phyloP scores from a whole-genome alignment of 2,113 vertebrate genomes.

The Dicentrarchus labrax region DNA sequence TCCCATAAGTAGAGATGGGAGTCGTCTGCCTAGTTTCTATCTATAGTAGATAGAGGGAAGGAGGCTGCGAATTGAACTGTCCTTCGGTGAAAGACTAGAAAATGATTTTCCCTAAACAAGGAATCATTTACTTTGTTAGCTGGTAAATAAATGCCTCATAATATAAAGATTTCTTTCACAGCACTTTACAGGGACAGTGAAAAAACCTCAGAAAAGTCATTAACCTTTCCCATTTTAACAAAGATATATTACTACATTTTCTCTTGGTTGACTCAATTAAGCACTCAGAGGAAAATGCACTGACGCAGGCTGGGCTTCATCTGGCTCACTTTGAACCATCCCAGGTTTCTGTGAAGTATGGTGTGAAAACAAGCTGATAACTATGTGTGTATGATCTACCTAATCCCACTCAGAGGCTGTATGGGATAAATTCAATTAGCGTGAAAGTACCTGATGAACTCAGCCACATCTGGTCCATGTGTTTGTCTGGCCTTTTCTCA shows the following conservation, averaged over 20 bases:
- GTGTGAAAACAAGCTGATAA: slow-evolving; percentile 87
- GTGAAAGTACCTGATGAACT: slow-evolving; percentile 87
- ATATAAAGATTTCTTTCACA: background rate
- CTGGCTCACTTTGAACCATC: slow-evolving; percentile 40
- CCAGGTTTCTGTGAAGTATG: slow-evolving; percentile 59
- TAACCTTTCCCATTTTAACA: slow-evolving; percentile 16
- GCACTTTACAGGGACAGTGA: background rate
- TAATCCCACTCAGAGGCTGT: slow-evolving; percentile 83
- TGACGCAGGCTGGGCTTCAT: slow-evolving; percentile 33
- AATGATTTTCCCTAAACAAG: slow-evolving; percentile 8
- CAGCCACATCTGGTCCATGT: slow-evolving; percentile 88
- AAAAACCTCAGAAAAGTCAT: slow-evolving; percentile 6
- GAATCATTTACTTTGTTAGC: background rate
- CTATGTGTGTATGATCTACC: slow-evolving; percentile 84
- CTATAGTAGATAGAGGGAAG: background rate
- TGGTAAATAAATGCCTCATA: background rate
- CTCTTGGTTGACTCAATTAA: slow-evolving; percentile 53
- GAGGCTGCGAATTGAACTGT: background rate
- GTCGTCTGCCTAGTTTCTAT: background rate
- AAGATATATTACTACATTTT: slow-evolving; percentile 43
- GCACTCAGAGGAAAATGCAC: slow-evolving; percentile 31
- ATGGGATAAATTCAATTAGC: slow-evolving; percentile 89
- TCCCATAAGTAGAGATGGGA: background rate
- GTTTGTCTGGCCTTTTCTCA: slow-evolving; percentile 93
- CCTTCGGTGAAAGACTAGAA: background rate